phyloP scores from a whole-genome alignment of 2,797 vertebrate genomes.

The Antrozous pallidus region DNA sequence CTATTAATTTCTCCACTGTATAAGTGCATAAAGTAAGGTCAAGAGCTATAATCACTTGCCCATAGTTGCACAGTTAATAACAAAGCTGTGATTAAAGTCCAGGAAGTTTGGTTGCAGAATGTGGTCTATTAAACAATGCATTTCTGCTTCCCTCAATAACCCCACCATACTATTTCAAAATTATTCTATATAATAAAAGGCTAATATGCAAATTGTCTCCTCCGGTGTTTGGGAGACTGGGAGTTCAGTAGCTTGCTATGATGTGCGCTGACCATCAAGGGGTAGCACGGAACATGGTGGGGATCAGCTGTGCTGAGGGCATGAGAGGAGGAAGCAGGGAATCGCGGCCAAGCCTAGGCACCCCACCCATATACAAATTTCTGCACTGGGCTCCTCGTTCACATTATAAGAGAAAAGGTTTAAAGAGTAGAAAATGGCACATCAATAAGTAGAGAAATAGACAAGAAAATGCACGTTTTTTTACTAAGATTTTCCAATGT shows the following conservation, averaged over 20 bases:
- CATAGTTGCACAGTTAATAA: neutral
- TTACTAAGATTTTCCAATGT: neutral
- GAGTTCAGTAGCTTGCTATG: no score
- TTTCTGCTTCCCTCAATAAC: neutral
- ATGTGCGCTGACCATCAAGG: no score
- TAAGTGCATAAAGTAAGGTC: neutral
- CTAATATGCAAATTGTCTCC: no score
- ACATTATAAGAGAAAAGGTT: neutral
- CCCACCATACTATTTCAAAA: neutral
- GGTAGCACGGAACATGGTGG: no score
- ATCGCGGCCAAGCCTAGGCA: no score
- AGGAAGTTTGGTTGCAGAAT: neutral
- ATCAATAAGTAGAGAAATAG: neutral
- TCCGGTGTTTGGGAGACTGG: no score
- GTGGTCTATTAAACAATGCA: neutral
- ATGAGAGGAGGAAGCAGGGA: no score
- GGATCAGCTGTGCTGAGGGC: no score
- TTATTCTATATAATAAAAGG: neutral
- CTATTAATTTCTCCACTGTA: neutral
- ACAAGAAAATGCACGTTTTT: neutral
- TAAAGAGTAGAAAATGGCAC: neutral
- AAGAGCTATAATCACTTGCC: neutral
- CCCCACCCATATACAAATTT: no score
- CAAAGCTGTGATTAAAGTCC: neutral
- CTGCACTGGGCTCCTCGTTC: neutral